phyloP scores from a whole-genome alignment of 2,113 vertebrate genomes.

The Catharus minimus region DNA sequence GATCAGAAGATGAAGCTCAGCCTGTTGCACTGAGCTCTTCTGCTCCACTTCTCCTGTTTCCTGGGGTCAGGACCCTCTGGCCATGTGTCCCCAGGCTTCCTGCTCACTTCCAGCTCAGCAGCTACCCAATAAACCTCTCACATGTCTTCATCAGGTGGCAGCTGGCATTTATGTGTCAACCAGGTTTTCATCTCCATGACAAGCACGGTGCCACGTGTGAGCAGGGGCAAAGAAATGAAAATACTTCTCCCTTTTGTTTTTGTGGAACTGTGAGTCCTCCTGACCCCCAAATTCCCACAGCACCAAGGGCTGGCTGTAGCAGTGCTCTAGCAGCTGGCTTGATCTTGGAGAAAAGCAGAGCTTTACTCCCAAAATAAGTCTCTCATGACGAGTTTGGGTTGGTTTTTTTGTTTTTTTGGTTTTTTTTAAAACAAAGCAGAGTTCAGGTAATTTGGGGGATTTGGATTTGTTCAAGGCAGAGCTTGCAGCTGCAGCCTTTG shows the following conservation, averaged over 20 bases:
- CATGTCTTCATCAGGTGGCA: neutral
- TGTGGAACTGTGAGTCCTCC: neutral
- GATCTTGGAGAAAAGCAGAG: neutral
- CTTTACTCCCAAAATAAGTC: neutral
- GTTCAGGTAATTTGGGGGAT: neutral
- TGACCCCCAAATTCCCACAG: neutral
- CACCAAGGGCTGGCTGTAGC: neutral
- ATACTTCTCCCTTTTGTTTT: neutral
- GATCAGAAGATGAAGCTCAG: neutral
- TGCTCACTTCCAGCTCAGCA: fast-evolving
- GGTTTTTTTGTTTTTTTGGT: neutral
- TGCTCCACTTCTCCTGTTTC: neutral
- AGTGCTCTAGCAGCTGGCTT: neutral
- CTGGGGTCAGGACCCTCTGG: neutral
- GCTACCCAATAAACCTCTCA: neutral
- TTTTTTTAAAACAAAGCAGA: neutral
- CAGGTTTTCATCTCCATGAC: neutral
- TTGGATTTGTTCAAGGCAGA: neutral
- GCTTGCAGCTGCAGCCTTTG: neutral
- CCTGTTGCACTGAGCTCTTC: neutral
- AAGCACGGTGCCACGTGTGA: neutral
- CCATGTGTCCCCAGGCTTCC: fast-evolving
- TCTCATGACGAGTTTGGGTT: neutral
- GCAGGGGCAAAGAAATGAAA: neutral
- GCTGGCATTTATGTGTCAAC: neutral